A percentile compares a stretch with the other conserved stretches of the same genome.
phyloP scores from a whole-genome alignment of 2,888 invertebrate genomes.

The Mesoligia furuncula region DNA sequence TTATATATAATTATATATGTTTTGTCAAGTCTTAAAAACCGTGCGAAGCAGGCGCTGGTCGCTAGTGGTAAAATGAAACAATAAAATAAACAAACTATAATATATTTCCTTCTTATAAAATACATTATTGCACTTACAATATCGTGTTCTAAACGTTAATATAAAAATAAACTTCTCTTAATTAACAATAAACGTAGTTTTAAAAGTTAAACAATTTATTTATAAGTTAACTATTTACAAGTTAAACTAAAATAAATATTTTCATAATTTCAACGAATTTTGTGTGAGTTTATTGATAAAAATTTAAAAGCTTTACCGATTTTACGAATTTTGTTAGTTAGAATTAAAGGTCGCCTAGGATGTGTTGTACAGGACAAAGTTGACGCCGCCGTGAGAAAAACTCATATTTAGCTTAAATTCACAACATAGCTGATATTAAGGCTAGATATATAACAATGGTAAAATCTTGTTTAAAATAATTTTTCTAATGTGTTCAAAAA shows the following conservation, averaged over 20 bases:
- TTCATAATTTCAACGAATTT: slow-evolving; percentile 41
- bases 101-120: slow-evolving; percentile 70
- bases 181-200: slow-evolving; percentile 56
- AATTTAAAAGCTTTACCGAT: slow-evolving; percentile 7
- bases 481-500: background rate
- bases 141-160: slow-evolving; percentile 70
- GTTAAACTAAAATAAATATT: slow-evolving; percentile 53
- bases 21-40: too few relatives aligned
- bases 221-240: slow-evolving; percentile 64
- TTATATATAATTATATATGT: too few relatives aligned
- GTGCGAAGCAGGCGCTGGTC: background rate
- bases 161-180: slow-evolving; percentile 72
- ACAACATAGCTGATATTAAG: slow-evolving; percentile 15
- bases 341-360: background rate
- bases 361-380: background rate
- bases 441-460: background rate
- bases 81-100: slow-evolving; percentile 74
- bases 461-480: slow-evolving; percentile 11
- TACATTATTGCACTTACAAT: slow-evolving; percentile 80
- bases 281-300: slow-evolving; percentile 1
- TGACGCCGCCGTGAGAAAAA: background rate
- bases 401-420: background rate
- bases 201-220: slow-evolving; percentile 55
- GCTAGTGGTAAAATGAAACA: slow-evolving; percentile 46
- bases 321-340: background rate